Conservation (phyloP, 2,888 invertebrate genomes). For the Falcaria lacertinaria region DNA sequence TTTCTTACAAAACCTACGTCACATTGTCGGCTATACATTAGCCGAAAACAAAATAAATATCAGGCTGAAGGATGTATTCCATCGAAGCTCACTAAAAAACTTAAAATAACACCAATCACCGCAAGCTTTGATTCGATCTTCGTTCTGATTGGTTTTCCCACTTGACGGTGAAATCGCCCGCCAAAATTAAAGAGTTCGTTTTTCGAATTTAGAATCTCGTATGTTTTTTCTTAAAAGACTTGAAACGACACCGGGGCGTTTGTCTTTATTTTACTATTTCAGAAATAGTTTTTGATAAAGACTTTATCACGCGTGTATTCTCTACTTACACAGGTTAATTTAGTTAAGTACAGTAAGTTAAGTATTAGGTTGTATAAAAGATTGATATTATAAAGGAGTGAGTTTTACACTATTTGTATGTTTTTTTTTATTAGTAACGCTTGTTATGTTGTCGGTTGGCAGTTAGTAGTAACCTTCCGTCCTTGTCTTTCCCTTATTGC, state of each 20-base stretch:
- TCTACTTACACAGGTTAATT: conserved; percentile 43
- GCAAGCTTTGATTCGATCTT: conserved; percentile 31
- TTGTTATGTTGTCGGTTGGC: conserved; percentile 37
- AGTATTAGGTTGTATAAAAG: conserved; percentile 63
- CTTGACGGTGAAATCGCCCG: conserved; percentile 44
- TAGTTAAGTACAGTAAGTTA: conserved; percentile 59
- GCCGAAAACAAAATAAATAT: conserved; percentile 2
- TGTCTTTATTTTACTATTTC: conserved; percentile 70
- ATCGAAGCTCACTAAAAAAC: too few species aligned
- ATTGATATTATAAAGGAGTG: conserved; percentile 56
- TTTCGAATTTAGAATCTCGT: conserved; percentile 32
- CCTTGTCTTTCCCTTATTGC: conserved; percentile 41
- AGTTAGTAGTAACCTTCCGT: conserved; percentile 49
- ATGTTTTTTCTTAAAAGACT: conserved; percentile 4
- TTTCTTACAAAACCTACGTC: conserved; percentile 15
- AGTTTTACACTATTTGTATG: conserved; percentile 46
- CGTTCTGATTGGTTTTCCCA: conserved; percentile 40
- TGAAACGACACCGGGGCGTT: conserved; percentile 25
- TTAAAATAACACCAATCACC: conserved; percentile 31
- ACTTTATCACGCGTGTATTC: conserved; percentile 37
- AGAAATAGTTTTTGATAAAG: conserved; percentile 68
- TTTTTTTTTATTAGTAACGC: conserved; percentile 32
- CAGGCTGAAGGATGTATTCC: background rate
- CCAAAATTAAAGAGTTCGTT: conserved; percentile 31
- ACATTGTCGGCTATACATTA: conserved; percentile 1